These are phyloP conservation scores for Eupithecia tripunctaria DNA, from an alignment of 2,888 invertebrate species.

Conservation along the genomic window DNA sequence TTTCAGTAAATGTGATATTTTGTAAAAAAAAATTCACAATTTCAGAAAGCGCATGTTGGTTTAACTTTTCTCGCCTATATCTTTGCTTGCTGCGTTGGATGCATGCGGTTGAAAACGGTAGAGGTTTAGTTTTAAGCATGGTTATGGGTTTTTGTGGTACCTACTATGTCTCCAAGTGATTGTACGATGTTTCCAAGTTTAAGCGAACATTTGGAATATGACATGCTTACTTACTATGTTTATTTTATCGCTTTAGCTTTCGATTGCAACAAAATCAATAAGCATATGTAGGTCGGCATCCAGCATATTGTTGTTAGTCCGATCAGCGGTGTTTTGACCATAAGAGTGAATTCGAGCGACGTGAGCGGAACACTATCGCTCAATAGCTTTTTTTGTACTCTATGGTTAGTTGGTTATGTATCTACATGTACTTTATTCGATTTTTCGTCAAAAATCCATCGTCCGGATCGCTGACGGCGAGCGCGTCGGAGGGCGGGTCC, in stretches of 20 bases:
- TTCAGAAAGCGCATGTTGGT: conserved; percentile 19
- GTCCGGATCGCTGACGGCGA: conserved; percentile 90
- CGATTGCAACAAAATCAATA: neutral
- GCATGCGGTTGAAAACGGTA: conserved; percentile 21
- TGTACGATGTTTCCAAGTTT: neutral
- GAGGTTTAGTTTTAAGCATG: conserved; percentile 17
- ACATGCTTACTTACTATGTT: neutral
- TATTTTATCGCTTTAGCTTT: neutral
- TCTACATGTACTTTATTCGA: neutral
- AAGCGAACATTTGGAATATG: neutral
- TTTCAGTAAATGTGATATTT: neutral
- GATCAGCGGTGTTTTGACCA: neutral
- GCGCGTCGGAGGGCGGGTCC: conserved; percentile 91
- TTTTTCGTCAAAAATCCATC: conserved; percentile 89
- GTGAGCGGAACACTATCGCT: neutral
- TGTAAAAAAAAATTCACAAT: conserved; percentile 5
- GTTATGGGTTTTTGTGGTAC: neutral
- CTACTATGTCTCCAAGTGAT: too few species aligned
- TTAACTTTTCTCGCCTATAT: conserved; percentile 12
- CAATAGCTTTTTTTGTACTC: neutral
- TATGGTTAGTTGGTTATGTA: neutral
- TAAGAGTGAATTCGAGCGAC: neutral
- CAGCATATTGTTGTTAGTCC: neutral
- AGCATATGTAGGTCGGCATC: neutral
- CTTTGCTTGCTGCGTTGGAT: conserved; percentile 17